A percentile compares a stretch with the other conserved stretches of the same genome.
Evolutionary conservation across 2,888 invertebrate species (phyloP).

Genomic region (Lasiommata megera): DNA sequence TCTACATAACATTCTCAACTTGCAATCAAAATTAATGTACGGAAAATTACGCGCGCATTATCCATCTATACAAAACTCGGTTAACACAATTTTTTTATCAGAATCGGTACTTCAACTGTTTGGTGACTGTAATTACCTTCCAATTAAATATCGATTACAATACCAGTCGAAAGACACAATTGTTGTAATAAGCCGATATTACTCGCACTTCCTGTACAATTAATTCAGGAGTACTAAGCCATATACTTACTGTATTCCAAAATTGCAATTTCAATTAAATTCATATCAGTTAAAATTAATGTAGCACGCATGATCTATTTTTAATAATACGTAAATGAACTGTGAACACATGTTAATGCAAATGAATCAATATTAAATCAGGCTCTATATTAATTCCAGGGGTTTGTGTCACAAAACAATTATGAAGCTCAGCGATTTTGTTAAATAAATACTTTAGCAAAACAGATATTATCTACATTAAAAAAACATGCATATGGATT

Average conservation of each 20-base stretch:
- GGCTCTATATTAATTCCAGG: neutral
- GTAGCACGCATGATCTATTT: slow-evolving; percentile 1
- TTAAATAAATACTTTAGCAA: neutral
- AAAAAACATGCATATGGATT: neutral
- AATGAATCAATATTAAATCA: neutral
- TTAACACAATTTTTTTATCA: too few relatives aligned
- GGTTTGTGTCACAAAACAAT: neutral
- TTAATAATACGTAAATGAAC: neutral
- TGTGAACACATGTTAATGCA: neutral
- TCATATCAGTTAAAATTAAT: neutral
- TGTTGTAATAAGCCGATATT: neutral
- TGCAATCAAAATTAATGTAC: too few relatives aligned
- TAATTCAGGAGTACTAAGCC: too few relatives aligned
- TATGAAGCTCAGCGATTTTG: neutral
- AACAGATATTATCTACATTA: neutral
- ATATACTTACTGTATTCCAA: too few relatives aligned
- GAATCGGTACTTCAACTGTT: too few relatives aligned
- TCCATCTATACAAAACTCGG: too few relatives aligned
- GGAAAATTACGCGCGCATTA: too few relatives aligned
- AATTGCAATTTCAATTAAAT: too few relatives aligned
- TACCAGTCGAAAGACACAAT: neutral
- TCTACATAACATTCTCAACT: too few relatives aligned
- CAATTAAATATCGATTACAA: too few relatives aligned
- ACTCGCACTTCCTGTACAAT: too few relatives aligned
- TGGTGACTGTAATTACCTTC: too few relatives aligned